Conservation (phyloP, 2,113 vertebrate genomes). For the Pelodiscus sinensis region DNA sequence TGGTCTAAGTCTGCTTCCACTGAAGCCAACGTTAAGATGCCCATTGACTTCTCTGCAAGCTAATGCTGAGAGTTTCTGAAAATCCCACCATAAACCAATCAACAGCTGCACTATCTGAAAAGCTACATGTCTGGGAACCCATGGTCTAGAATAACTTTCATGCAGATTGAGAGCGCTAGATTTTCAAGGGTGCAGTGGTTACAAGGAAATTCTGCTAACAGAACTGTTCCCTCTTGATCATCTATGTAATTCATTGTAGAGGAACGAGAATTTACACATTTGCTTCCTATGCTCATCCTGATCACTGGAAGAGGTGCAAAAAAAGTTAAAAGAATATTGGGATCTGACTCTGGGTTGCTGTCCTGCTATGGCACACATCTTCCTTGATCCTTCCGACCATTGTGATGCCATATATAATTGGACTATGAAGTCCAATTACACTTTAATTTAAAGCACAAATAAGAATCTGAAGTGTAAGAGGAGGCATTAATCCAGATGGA, state of each 20-base stretch:
- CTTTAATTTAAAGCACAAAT: background rate
- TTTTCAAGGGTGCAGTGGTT: background rate
- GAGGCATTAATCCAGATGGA: background rate
- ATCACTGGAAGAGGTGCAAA: background rate
- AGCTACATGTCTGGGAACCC: conserved; percentile 41
- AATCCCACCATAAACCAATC: conserved; percentile 33
- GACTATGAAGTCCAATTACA: background rate
- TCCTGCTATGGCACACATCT: background rate
- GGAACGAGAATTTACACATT: background rate
- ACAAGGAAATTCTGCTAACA: background rate
- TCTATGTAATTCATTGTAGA: background rate
- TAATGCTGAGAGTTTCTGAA: conserved; percentile 26
- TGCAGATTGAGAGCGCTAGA: too few relatives aligned
- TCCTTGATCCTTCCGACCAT: background rate
- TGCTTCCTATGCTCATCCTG: background rate
- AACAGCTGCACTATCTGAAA: conserved; percentile 58
- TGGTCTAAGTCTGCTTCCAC: background rate
- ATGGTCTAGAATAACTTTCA: too few relatives aligned
- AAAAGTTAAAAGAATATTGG: background rate
- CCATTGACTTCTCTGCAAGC: conserved; percentile 26
- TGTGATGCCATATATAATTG: background rate
- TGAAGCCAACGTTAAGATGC: conserved; percentile 43
- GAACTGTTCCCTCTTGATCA: background rate
- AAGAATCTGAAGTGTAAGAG: background rate
- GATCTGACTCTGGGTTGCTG: too few relatives aligned